Evolutionary conservation across 2,888 invertebrate species (phyloP).

Genomic region (Sphinx pinastri): DNA sequence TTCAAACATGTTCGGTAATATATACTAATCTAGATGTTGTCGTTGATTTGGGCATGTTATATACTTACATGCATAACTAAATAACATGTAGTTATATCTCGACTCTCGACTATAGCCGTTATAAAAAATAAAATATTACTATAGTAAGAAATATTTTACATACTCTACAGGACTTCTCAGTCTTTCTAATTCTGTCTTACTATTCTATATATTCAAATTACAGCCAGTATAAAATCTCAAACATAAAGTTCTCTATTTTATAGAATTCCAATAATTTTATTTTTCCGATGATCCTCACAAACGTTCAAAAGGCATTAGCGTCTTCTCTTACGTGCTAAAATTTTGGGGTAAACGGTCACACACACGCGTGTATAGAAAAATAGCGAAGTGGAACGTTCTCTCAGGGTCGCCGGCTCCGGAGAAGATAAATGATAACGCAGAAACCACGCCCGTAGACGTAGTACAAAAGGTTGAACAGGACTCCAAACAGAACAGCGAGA

Average conservation of each 20-base stretch:
- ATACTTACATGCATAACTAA: conserved; percentile 22
- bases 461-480: conserved; percentile 60
- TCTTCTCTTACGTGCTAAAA: background rate
- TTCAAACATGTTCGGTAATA: background rate
- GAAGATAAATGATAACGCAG: conserved; percentile 68
- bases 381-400: conserved; percentile 52
- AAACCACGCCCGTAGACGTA: conserved; percentile 61
- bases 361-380: conserved; percentile 41
- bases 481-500: conserved; percentile 58
- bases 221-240: too few species aligned
- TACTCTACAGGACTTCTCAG: too few species aligned
- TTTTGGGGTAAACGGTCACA: background rate
- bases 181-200: too few species aligned
- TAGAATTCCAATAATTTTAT: too few species aligned
- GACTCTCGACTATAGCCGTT: background rate
- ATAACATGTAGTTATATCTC: conserved; percentile 9
- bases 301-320: too few species aligned
- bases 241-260: background rate
- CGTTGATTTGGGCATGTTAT: conserved; percentile 41
- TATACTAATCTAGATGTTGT: conserved; percentile 34
- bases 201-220: background rate
- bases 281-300: background rate
- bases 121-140: background rate
- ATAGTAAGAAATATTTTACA: too few species aligned
- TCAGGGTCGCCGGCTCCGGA: conserved; percentile 70